Evolutionary conservation across 2,888 invertebrate species (phyloP), one percentile per base, ranked within the genome.

Genomic region (Willowsia nigromaculata): DNA sequence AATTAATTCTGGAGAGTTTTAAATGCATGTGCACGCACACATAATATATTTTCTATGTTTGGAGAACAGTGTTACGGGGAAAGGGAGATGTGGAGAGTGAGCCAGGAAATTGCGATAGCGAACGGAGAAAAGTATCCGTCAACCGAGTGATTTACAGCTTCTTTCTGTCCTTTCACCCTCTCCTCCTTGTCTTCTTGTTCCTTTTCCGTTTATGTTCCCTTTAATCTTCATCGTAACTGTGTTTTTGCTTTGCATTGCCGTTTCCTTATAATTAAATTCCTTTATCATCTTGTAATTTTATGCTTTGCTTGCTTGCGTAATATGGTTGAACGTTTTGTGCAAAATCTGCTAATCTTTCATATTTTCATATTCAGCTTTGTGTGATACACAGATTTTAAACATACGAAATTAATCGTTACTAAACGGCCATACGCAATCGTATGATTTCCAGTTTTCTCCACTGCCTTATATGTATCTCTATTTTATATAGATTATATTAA

Each of bases 111-210:
- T 43, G n/a, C 25, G 25, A 11, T n/a, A 40, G 59, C 37, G 40
- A 47, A 30, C 15, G 37, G 18, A 47, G 47, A 59, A 25, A 68
- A 27, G 50, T n/a, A 80, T 86, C 86, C 80, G 80, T 86, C 86
- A 80, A 50, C 53, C 53, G 80, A 86, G 78, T 86, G 86, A 86
- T 86, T 86, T 86, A 86, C 86, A 80, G 56, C 80, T 78, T 74
- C 47, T 74, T 27, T 80, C 68, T 86, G 68, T 59, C 74, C 85
- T 76, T 74, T 59, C 65, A 62, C 85, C 78, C 50, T 78, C 33
- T 65, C 22, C 68, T 65, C 22, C 13, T 71, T 40, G 18, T 43
- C 40, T 22, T 22, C 40, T 43, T 43, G 22, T 18, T 71, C 68
- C 15, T 33, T 62, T 62, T 22, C 59, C 59, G 11, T 13, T 65